Evolutionary conservation across 2,113 vertebrate species (phyloP), one percentile per base, ranked within the genome.

Genomic region (Heteronetta atricapilla): DNA sequence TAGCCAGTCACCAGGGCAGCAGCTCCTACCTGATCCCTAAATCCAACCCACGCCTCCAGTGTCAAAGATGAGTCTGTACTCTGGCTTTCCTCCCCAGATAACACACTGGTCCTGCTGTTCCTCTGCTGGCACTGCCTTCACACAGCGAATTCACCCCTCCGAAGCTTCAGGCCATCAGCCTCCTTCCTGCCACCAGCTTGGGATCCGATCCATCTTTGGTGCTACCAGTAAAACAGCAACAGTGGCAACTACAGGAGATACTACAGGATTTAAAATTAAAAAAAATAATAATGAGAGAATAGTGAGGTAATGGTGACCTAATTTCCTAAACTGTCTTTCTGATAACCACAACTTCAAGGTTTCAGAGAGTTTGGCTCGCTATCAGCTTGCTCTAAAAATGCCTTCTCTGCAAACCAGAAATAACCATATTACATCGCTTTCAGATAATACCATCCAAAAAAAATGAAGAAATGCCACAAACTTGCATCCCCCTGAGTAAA

Each of bases 301-400:
- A 91, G 90, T 89, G 93, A 96, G 94, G 95, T 96, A 97, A 97
- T 85, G 92, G 93, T 95, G 93, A 93, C 97, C 91, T 95, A 95
- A 97, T 97, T 97, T 97, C 93, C 95, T 97, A 72, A 92, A 81
- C 93, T 90, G 78, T 59, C 91, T 95, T 83, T 50, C 85, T 94
- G 82, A 93, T 95, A 96, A 93, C 86, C 95, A 94, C 92, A 97
- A 90, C 77, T 90, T 95, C n/a, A 95, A 96, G 66, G 92, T 93
- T 96, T 90, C 86, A 89, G 94, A 95, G 83, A 90, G 81, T 93
- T 74, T 95, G 96, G 93, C 92, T 94, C 50, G 34, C 78, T 90
- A 73, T 89, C 88, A 96, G 85, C 75, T 91, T 67, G 86, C 64
- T 88, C 87, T 97, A 89, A 96, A 96, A 94, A 81, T 88, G 93